phyloP scores from a whole-genome alignment of 2,797 vertebrate genomes.

The Orestias chungarensis region DNA sequence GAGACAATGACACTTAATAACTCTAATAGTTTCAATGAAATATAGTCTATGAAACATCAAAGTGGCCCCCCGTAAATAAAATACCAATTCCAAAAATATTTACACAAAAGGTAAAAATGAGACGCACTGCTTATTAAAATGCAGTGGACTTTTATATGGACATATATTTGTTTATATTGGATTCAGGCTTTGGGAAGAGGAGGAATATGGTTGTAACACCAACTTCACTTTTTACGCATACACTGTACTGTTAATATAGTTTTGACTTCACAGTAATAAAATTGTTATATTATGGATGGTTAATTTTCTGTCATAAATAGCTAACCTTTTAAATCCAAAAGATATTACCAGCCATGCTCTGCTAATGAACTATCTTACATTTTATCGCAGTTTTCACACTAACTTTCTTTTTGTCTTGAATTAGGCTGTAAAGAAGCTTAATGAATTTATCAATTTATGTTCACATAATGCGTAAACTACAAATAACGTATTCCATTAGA shows the following conservation, averaged over 20 bases:
- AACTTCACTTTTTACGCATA: neutral
- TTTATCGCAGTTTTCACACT: neutral
- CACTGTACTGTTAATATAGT: neutral
- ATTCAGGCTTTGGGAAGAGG: neutral
- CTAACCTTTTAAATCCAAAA: neutral
- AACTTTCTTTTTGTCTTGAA: neutral
- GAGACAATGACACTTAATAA: slow-evolving; percentile 74
- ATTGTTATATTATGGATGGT: neutral
- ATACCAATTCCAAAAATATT: slow-evolving; percentile 7
- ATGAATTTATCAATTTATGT: too few species aligned
- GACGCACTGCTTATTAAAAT: neutral
- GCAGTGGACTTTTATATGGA: neutral
- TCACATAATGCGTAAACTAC: too few species aligned
- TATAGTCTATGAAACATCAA: slow-evolving; percentile 41
- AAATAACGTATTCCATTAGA: too few species aligned
- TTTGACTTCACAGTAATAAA: neutral
- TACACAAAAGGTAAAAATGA: neutral
- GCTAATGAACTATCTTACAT: neutral
- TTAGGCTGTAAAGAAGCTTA: neutral
- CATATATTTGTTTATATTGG: neutral
- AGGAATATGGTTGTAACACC: neutral
- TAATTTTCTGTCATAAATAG: neutral
- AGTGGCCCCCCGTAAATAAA: slow-evolving; percentile 28
- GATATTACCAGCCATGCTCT: neutral
- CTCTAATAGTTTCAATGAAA: slow-evolving; percentile 58